Percentiles rank a stretch among this genome's conserved stretches.
These are phyloP conservation scores for Cebus imitator DNA, from an alignment of 2,113 vertebrate genomes.

Conservation along the genomic window DNA sequence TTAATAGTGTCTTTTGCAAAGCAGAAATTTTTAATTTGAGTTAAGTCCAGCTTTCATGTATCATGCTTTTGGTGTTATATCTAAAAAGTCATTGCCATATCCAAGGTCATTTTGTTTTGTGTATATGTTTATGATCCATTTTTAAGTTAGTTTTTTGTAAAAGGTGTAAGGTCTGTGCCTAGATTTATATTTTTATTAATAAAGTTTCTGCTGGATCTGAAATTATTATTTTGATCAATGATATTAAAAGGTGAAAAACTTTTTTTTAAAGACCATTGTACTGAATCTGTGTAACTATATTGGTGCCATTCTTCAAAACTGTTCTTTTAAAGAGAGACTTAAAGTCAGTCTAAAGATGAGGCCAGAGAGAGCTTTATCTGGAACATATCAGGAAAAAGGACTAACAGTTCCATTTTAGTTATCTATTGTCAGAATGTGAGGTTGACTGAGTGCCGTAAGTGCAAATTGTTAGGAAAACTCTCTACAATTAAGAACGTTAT, in stretches of 20 bases:
- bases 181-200: conserved; percentile 8
- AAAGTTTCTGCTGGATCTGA: background rate
- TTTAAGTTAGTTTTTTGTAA: background rate
- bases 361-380: background rate
- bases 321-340: background rate
- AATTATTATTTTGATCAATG: conserved; percentile 8
- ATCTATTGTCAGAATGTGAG: background rate
- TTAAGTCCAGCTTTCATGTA: background rate
- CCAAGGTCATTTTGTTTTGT: background rate
- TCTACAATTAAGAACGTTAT: background rate
- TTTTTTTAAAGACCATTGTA: background rate
- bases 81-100: background rate
- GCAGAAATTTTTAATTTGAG: too few relatives aligned
- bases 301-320: background rate
- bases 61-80: background rate
- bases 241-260: background rate
- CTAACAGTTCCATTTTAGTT: background rate
- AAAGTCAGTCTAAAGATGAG: background rate
- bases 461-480: background rate
- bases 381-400: background rate
- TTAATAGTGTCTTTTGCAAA: too few relatives aligned
- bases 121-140: background rate
- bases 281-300: background rate
- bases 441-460: background rate
- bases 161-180: background rate